Conservation (phyloP, 2,797 vertebrate genomes). For the Fistularia tabacaria region DNA sequence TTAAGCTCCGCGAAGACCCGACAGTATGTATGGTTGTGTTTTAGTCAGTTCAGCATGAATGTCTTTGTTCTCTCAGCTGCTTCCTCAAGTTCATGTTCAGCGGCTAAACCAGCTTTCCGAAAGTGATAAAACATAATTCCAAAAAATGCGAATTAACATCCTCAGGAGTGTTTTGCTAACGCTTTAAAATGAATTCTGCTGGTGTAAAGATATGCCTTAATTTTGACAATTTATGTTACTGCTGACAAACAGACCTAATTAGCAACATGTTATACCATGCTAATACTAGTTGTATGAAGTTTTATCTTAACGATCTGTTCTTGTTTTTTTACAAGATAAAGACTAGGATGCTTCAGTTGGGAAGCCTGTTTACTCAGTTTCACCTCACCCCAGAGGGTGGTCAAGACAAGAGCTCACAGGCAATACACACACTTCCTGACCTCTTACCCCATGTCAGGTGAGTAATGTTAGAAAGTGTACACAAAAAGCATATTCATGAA, state of each 20-base stretch:
- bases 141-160: too few species aligned
- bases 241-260: too few species aligned
- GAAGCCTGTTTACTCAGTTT: constrained; percentile 63
- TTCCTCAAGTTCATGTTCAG: too few species aligned
- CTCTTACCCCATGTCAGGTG: constrained; percentile 61
- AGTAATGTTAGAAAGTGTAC: neutral
- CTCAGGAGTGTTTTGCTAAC: too few species aligned
- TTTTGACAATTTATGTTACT: too few species aligned
- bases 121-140: too few species aligned
- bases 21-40: constrained; percentile 45
- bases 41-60: neutral
- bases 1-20: constrained; percentile 13
- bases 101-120: too few species aligned
- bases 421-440: constrained; percentile 44
- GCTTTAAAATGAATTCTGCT: too few species aligned
- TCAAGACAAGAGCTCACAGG: constrained; percentile 20
- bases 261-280: too few species aligned
- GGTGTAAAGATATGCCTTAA: too few species aligned
- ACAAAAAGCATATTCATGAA: neutral
- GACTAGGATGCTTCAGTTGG: constrained; percentile 67
- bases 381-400: constrained; percentile 41
- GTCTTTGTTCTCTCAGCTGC: constrained; percentile 38
- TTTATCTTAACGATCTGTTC: neutral
- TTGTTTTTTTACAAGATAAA: constrained; percentile 23
- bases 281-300: neutral